Evolutionary conservation across 2,888 invertebrate species (phyloP).

Genomic region (Drosophila stalkeri): DNA sequence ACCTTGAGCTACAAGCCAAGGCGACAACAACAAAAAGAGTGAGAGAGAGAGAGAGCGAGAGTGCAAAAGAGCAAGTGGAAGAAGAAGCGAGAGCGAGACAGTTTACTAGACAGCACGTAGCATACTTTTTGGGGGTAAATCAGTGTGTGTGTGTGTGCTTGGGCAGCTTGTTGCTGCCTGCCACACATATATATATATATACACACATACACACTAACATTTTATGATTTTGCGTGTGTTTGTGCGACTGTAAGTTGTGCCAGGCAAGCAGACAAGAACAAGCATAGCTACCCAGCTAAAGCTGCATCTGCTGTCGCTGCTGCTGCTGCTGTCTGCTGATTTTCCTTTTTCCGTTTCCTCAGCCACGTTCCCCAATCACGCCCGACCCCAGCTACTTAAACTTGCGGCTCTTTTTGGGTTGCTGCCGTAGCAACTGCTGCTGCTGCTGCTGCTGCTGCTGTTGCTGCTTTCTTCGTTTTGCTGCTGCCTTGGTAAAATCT

Average conservation of each 20-base stretch:
- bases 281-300: conserved; percentile 9
- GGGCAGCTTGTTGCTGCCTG: conserved; percentile 34
- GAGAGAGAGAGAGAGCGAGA: background rate
- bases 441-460: conserved; percentile 15
- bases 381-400: conserved; percentile 36
- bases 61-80: background rate
- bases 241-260: conserved; percentile 70
- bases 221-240: conserved; percentile 71
- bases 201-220: background rate
- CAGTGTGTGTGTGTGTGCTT: conserved; percentile 9
- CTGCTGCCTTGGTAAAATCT: conserved; percentile 77
- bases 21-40: conserved; percentile 41
- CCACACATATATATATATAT: background rate
- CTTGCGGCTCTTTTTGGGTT: conserved; percentile 26
- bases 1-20: conserved; percentile 73
- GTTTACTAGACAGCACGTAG: conserved; percentile 33
- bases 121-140: conserved; percentile 42
- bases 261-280: conserved; percentile 50
- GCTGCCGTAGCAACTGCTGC: conserved; percentile 11
- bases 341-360: conserved; percentile 13
- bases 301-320: conserved; percentile 8
- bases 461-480: conserved; percentile 37
- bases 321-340: conserved; percentile 11
- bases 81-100: conserved; percentile 3
- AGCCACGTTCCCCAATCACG: background rate